phyloP scores from a whole-genome alignment of 2,888 invertebrate species.

The Orchesellides sinensis region DNA sequence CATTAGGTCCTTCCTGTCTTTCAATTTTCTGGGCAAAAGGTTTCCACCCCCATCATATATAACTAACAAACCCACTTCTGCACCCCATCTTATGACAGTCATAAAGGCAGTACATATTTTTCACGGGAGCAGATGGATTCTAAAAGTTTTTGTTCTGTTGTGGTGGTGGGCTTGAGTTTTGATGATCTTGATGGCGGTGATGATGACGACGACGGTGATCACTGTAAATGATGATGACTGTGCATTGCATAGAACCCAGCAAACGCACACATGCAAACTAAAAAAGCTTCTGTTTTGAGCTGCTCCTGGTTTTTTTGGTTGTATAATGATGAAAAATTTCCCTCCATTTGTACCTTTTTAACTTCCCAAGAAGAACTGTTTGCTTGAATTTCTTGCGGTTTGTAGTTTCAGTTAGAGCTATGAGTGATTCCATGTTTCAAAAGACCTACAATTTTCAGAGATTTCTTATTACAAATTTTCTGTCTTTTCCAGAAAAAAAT shows the following conservation, averaged over 20 bases:
- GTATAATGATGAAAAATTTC: slow-evolving; percentile 45
- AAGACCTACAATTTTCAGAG: slow-evolving; percentile 26
- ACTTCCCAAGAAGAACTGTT: slow-evolving; percentile 12
- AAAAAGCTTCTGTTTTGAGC: no score
- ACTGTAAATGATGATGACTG: slow-evolving; percentile 43
- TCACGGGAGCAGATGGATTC: slow-evolving; percentile 17
- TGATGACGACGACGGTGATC: slow-evolving; percentile 42
- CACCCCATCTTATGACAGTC: slow-evolving; percentile 1
- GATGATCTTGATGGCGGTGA: slow-evolving; percentile 20
- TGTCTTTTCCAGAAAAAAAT: slow-evolving; percentile 31
- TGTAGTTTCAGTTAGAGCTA: slow-evolving; percentile 2
- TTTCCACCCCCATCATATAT: slow-evolving; percentile 43
- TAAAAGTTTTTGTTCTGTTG: slow-evolving; percentile 23
- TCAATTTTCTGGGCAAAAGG: slow-evolving; percentile 34
- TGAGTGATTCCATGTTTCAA: not conserved
- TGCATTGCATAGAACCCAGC: slow-evolving; percentile 12
- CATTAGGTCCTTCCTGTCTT: slow-evolving; percentile 59
- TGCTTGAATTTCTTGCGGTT: slow-evolving; percentile 25
- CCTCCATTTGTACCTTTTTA: slow-evolving; percentile 34
- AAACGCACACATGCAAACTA: slow-evolving; percentile 24
- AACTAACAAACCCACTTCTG: no score
- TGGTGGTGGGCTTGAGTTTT: slow-evolving; percentile 23
- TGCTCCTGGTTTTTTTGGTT: slow-evolving; percentile 16
- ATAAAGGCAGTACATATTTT: slow-evolving; percentile 21
- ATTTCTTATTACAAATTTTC: slow-evolving; percentile 44